These are phyloP conservation scores for Leptogaster cylindrica DNA, from an alignment of 2,888 invertebrate species.

Conservation along the genomic window DNA sequence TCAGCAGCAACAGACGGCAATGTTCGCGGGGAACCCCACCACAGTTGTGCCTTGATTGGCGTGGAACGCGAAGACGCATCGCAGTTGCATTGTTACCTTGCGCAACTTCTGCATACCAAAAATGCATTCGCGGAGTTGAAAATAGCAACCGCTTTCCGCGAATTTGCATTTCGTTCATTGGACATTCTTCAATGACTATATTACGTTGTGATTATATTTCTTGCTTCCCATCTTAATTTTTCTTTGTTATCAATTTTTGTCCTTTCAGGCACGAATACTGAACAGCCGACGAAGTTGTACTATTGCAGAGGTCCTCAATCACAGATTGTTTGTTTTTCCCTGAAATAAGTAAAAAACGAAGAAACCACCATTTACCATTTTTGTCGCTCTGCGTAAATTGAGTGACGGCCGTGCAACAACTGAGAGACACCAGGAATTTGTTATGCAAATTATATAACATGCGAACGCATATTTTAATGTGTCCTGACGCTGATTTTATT, in stretches of 20 bases:
- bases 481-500: not conserved
- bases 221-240: not conserved
- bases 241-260: not conserved
- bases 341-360: no score
- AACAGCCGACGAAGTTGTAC: not conserved
- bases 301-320: conserved; percentile 6
- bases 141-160: not conserved
- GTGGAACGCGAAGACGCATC: not conserved
- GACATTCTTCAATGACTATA: not conserved
- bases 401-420: conserved; percentile 3
- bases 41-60: no score
- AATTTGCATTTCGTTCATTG: conserved; percentile 12
- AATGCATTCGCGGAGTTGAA: conserved; percentile 7
- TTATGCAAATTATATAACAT: conserved; percentile 27
- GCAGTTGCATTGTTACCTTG: not conserved
- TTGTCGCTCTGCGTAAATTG: conserved; percentile 24
- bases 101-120: not conserved
- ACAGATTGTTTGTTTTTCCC: conserved; percentile 15
- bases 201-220: not conserved
- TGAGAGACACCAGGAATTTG: conserved; percentile 2
- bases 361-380: conserved; percentile 23
- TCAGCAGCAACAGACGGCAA: no score
- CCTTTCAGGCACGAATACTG: not conserved
- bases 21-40: no score
- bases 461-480: conserved; percentile 5